Evolutionary conservation across 35 echinoderm and acorn worm species (phyloP).

Genomic region (Holothuria glaberrima): DNA sequence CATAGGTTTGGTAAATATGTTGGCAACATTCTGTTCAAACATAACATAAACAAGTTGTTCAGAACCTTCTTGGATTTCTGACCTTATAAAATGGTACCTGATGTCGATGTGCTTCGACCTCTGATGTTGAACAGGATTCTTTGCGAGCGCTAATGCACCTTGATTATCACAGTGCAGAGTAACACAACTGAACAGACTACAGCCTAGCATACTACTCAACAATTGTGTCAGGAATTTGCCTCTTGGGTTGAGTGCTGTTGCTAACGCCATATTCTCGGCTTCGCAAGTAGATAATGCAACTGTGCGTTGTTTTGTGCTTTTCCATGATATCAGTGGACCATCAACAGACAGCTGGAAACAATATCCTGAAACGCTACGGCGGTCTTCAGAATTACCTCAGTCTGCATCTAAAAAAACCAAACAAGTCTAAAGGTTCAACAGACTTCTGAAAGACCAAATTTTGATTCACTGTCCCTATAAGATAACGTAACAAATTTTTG

Average conservation of each 20-base stretch:
- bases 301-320: constrained; percentile 58
- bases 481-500: constrained; percentile 55
- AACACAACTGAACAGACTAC: background rate
- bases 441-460: constrained; percentile 39
- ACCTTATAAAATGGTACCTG: constrained; percentile 35
- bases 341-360: constrained; percentile 30
- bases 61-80: constrained; percentile 29
- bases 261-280: constrained; percentile 58
- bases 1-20: too few species aligned
- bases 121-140: too few species aligned
- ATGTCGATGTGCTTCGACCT: constrained; percentile 30
- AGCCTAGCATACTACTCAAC: background rate
- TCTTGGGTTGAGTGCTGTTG: constrained; percentile 35
- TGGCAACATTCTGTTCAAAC: too few species aligned
- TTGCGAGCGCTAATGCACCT: too few species aligned
- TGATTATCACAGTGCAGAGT: constrained; percentile 43
- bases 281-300: constrained; percentile 59
- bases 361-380: constrained; percentile 57
- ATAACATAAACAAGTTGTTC: background rate
- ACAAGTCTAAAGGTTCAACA: background rate
- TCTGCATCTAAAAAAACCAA: constrained; percentile 60
- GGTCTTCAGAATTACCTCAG: constrained; percentile 35
- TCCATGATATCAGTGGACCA: constrained; percentile 67
- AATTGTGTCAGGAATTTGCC: constrained; percentile 10
- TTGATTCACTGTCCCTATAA: constrained; percentile 36